Conservation (phyloP, 1,140 invertebrate genomes). For the Daktulosphaira vitifoliae region DNA sequence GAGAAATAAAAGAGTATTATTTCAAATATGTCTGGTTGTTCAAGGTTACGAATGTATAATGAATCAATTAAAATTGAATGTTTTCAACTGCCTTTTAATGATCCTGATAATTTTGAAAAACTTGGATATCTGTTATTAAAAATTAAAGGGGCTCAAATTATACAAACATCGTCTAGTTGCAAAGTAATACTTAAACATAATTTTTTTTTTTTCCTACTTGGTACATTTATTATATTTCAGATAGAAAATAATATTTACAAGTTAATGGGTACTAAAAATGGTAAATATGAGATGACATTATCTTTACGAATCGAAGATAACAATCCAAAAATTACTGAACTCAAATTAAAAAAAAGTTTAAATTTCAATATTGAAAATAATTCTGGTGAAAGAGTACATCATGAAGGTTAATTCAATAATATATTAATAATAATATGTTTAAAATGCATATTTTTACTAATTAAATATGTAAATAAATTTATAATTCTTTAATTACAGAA, state of each 20-base stretch:
- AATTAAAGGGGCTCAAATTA: constrained; percentile 19
- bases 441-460: no score
- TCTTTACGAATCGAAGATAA: constrained; percentile 23
- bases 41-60: constrained; percentile 16
- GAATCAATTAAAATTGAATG: neutral
- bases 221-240: neutral
- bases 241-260: constrained; percentile 5
- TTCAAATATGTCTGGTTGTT: no score
- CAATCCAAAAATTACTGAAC: neutral
- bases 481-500: no score
- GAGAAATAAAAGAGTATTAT: no score
- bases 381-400: no score
- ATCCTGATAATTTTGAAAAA: neutral
- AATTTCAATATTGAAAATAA: neutral
- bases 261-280: constrained; percentile 20
- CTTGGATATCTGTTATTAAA: constrained; percentile 21
- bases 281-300: neutral
- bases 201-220: neutral
- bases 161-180: constrained; percentile 7
- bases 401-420: no score
- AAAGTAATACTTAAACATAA: neutral
- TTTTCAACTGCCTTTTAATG: neutral
- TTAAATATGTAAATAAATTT: no score
- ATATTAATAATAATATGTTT: no score
- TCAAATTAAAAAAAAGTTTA: neutral